Base-by-base conservation (phyloP, 1,140 invertebrate species). In the Megalonaias nervosa region DNA sequence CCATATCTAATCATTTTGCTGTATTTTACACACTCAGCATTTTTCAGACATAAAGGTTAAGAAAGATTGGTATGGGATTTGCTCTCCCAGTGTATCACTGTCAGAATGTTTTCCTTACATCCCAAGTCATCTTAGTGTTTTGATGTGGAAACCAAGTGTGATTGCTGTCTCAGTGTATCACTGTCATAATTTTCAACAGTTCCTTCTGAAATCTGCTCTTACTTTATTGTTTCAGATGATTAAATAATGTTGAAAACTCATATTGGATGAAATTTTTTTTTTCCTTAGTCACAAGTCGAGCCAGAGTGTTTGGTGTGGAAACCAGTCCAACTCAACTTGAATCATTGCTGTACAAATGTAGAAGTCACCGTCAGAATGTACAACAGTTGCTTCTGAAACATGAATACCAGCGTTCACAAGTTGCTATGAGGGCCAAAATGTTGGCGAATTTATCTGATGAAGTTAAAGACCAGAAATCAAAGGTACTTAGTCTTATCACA, bases 401-500 rank as follows among this genome's bases (percentile, higher is more conserved):
- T 72, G 89, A 90, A 73, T 90, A 86, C 71, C 85, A 88, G 77
- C 73, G 87, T 13, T 81, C 87, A 5, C 86, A 88, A 75, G 81
- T 81, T 13, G 87, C 85, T 58, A 85, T 84, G 79, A 82, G 85
- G 62, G 74, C 86, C 71, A 89, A 87, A 73, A 89, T 90, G 89
- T 79, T 90, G 77, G 85, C 86, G 70, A 87, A 85, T 67, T 72
- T 89, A 21, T 83, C 84, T 21, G 85, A 85, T 19, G 74, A 69
- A 58, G 72, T 82, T 67, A 82, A 83, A 65, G 61, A 75, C 19
- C 73, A 80, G 31, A 75, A 74, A 21, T 59, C 67, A 5, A 81
- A 77, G 76, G 82, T 81, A 69, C 11, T 48, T 48, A 11, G 38
- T 48, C 9, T 48, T 48, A 48, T 48, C 11, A 11, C 38, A 4